A percentile compares a stretch with the other conserved stretches of the same genome.
These are phyloP conservation scores for Petroica traversi DNA, from an alignment of 2,113 vertebrate genomes.

Conservation along the genomic window DNA sequence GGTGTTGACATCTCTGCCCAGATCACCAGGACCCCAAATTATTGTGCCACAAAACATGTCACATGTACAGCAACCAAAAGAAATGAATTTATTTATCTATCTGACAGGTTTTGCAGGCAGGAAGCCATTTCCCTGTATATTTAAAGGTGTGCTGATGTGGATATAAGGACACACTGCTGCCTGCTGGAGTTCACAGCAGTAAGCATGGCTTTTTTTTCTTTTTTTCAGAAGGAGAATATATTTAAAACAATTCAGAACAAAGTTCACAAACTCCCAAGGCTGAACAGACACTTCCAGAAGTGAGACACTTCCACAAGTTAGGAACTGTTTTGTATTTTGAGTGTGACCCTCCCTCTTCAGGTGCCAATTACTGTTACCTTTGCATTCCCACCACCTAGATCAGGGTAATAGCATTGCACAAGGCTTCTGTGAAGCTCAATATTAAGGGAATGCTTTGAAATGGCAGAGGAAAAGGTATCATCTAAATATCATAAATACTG, in stretches of 20 bases:
- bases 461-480: neutral
- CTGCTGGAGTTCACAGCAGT: neutral
- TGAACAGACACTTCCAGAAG: neutral
- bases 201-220: neutral
- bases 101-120: neutral
- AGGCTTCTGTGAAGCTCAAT: neutral
- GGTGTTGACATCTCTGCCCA: neutral
- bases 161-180: neutral
- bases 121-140: neutral
- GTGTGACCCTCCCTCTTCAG: neutral
- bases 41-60: accelerated
- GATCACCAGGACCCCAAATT: neutral
- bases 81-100: accelerated
- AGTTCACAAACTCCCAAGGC: accelerated
- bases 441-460: neutral
- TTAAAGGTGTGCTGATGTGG: neutral
- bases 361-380: neutral
- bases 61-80: neutral
- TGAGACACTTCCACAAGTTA: neutral
- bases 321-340: neutral
- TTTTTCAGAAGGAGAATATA: neutral
- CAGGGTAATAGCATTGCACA: neutral
- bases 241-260: neutral
- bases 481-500: neutral
- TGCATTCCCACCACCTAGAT: neutral